Evolutionary conservation across 2,888 invertebrate genomes (phyloP).

Genomic region (Noctua pronuba): DNA sequence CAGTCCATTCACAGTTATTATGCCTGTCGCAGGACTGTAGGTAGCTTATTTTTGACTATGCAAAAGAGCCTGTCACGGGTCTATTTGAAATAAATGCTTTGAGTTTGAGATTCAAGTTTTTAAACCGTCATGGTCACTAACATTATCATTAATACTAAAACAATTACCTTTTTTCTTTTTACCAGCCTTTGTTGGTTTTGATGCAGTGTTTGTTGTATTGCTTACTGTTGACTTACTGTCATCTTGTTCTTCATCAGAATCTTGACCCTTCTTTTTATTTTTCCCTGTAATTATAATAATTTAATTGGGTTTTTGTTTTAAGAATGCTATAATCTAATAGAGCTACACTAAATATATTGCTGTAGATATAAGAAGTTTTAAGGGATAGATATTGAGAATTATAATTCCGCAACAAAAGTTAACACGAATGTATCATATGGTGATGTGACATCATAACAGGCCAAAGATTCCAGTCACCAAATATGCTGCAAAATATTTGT

Average conservation of each 20-base stretch:
- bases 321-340: background rate
- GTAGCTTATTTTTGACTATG: too few relatives aligned
- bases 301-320: background rate
- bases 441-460: background rate
- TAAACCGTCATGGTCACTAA: too few relatives aligned
- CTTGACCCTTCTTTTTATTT: slow-evolving; percentile 86
- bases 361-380: background rate
- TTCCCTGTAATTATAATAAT: slow-evolving; percentile 74
- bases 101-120: background rate
- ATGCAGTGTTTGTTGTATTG: slow-evolving; percentile 75
- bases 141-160: too few relatives aligned
- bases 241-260: slow-evolving; percentile 85
- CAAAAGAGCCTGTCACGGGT: too few relatives aligned
- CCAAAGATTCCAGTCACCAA: background rate
- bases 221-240: slow-evolving; percentile 82
- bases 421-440: background rate
- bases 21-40: too few relatives aligned
- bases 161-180: slow-evolving; percentile 87
- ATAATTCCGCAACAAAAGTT: background rate
- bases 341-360: background rate
- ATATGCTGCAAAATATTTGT: background rate
- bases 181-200: slow-evolving; percentile 78
- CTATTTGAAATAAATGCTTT: too few relatives aligned
- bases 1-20: too few relatives aligned
- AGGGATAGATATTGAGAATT: background rate